phyloP scores from a whole-genome alignment of 2,113 vertebrate genomes.

The Pungitius pungitius region DNA sequence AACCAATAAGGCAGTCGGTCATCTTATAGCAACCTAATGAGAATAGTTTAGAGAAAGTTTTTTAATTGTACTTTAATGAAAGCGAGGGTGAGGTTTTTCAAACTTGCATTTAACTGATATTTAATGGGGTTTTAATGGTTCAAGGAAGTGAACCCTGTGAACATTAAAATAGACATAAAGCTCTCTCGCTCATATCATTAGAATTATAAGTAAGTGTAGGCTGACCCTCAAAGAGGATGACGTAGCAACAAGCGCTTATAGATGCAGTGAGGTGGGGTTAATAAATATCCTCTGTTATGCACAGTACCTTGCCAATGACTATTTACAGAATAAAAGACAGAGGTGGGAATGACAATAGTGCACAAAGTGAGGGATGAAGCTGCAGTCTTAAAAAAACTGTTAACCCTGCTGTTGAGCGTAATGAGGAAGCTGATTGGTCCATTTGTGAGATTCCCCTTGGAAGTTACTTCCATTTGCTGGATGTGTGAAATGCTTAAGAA shows the following conservation, averaged over 20 bases:
- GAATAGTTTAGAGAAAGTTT: neutral
- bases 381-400: slow-evolving; percentile 28
- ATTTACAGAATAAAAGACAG: slow-evolving; percentile 35
- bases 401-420: slow-evolving; percentile 43
- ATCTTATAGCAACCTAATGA: slow-evolving; percentile 4
- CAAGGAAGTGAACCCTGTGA: slow-evolving; percentile 22
- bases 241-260: slow-evolving; percentile 2
- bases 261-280: neutral
- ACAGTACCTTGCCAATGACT: slow-evolving; percentile 46
- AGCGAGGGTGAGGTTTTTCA: neutral
- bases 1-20: neutral
- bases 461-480: slow-evolving; percentile 41
- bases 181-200: neutral
- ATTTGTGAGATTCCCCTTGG: slow-evolving; percentile 58
- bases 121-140: slow-evolving; percentile 18
- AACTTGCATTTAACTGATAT: neutral
- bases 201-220: slow-evolving; percentile 18
- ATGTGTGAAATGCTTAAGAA: slow-evolving; percentile 49
- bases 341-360: slow-evolving; percentile 48
- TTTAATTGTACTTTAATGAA: neutral
- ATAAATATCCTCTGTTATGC: slow-evolving; percentile 16
- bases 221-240: slow-evolving; percentile 13
- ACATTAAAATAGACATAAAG: slow-evolving; percentile 14
- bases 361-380: slow-evolving; percentile 24
- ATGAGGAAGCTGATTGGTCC: slow-evolving; percentile 67